Base-by-base conservation (phyloP, 2,888 invertebrate genomes). In the Psylliodes chrysocephalus region DNA sequence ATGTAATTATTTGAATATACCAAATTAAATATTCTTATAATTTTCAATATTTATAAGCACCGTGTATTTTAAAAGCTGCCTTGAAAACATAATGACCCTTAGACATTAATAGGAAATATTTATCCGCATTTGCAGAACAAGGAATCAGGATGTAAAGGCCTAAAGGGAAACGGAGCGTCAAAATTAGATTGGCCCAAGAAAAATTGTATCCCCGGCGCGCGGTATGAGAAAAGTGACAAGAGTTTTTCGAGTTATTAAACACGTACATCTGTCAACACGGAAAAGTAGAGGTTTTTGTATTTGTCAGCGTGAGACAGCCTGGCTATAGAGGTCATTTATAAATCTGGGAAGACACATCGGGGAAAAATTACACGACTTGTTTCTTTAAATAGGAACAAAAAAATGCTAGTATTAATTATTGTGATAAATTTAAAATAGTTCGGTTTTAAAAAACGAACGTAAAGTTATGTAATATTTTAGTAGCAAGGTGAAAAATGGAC, bases 231-330 rank as follows among this genome's bases (percentile, higher is more conserved):
- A 79, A 79, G 78, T 79, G 79, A 80, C 81, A 80, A 76, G 73
- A 77, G 73, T 79, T 81, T 80, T 81, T 79, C 79, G 74, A 78
- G 75, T 78, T 80, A 82, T 82, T 81, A 81, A 80, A 80, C 81
- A 80, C 81, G 79, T 81, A 81, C 81, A 81, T 81, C 80, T 81
- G 81, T 82, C 81, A 79, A 79, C 79, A 73, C 67, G 73, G 74
- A 80, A 80, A 81, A 75, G 78, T 75, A 78, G 75, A 77, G 78
- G 79, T 79, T 78, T 77, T 73, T 75, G 77, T 76, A 78, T 79
- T 79, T 79, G 79, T 80, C 79, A 78, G 78, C 79, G 78, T 77
- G 73, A 74, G 75, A 76, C 72, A 74, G 74, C 73, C 72, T 68
- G n/a, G 44, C 46, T 49, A 71, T 68, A 47, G 56, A 56, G 61